Evolutionary conservation across 2,888 invertebrate genomes (phyloP).

Genomic region (Acleris laterana): DNA sequence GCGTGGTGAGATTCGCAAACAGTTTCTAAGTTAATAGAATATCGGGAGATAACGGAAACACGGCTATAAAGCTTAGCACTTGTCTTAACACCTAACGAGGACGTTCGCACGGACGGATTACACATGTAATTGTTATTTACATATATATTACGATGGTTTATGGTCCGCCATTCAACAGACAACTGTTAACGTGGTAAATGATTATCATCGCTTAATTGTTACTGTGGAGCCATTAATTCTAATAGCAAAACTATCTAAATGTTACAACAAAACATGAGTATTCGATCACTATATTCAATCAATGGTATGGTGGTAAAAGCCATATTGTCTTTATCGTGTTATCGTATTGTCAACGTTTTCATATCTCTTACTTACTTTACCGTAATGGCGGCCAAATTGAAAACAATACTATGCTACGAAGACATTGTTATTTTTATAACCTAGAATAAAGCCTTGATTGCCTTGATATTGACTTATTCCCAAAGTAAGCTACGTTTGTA

Average conservation of each 20-base stretch:
- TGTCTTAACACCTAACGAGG: conserved; percentile 62
- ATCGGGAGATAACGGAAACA: conserved; percentile 41
- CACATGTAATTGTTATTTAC: conserved; percentile 56
- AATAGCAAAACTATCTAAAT: background rate
- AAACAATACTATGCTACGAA: too few relatives aligned
- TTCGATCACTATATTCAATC: too few relatives aligned
- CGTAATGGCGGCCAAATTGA: too few relatives aligned
- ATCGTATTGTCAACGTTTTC: too few relatives aligned
- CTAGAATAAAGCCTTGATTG: too few relatives aligned
- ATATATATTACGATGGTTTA: conserved; percentile 56
- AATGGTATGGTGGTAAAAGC: too few relatives aligned
- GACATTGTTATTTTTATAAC: too few relatives aligned
- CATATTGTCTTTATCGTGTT: too few relatives aligned
- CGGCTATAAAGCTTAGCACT: conserved; percentile 41
- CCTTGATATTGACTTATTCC: too few relatives aligned
- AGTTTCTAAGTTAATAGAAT: background rate
- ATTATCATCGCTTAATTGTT: conserved; percentile 23
- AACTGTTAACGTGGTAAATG: conserved; percentile 11
- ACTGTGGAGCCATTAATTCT: conserved; percentile 16
- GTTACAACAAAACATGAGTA: background rate
- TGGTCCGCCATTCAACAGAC: conserved; percentile 52
- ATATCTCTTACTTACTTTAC: too few relatives aligned
- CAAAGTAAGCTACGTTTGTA: too few relatives aligned
- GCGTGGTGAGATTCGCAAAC: too few relatives aligned
- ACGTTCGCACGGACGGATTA: conserved; percentile 54